Base-by-base conservation (phyloP, 2,888 invertebrate species). In the Epistrophella euchroma region DNA sequence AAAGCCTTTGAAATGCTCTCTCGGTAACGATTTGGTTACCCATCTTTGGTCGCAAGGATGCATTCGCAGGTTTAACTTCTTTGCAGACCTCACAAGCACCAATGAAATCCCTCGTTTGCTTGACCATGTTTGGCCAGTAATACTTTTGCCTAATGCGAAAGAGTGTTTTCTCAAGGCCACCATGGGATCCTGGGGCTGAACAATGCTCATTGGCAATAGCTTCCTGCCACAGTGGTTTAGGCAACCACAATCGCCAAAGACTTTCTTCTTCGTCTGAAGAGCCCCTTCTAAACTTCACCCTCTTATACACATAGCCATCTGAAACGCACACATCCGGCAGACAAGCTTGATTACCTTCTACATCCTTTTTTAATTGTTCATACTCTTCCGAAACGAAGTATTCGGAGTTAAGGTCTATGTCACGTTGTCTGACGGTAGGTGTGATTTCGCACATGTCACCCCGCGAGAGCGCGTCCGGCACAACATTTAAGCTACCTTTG, bases 1-100 rank as follows among this genome's bases (percentile, higher is more conserved):
- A 84, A 5, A 87, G 17, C 7, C 72, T 60, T 22, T 87, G 88
- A 32, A 87, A 81, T 5, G 81, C 81, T 15, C 81, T 56, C 7
- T 70, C 55, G 2, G 84, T 73, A 55, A 35, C 10, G 10, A 35
- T 10, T 10, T 35, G 35, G 1, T 10, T 35, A 35, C 35, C 35
- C 35, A 35, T 35, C 10, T 35, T 35, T 35, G 35, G 35, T 9
- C 35, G 35, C 9, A 35, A 1, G 9, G 10, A 10, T 1, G 35
- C 1, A 35, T 35, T 35, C 1, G 35, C 35, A 9, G 35, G 35
- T 35, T 35, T 35, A 0, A 35, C 10, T 10, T 10, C 35, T 35
- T 35, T 35, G 10, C 35, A 35, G 2, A 35, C 35, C 10, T 35
- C 35, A 10, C 35, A 35, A 2, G 1, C 28, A 11, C 28, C 55